Percentiles rank a stretch among this genome's conserved stretches.
Evolutionary conservation across 1,140 invertebrate species (phyloP).

Genomic region (Zaprionus davidi): DNA sequence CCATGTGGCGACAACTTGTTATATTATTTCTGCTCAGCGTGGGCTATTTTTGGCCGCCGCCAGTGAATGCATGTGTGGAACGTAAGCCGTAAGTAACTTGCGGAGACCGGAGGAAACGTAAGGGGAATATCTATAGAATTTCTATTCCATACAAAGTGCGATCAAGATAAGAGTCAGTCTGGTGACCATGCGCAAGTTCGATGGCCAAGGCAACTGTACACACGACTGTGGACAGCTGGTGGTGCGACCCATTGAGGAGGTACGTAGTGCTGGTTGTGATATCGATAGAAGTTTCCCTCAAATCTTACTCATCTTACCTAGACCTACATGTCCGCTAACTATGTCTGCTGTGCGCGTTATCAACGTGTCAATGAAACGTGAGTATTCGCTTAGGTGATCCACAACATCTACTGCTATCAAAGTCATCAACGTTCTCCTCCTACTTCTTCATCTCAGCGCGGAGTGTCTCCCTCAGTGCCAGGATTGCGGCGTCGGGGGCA

Average conservation of each 20-base stretch:
- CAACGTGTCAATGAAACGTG: conserved; percentile 54
- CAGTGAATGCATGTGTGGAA: conserved; percentile 57
- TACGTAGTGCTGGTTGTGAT: conserved; percentile 4
- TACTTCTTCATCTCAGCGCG: conserved; percentile 9
- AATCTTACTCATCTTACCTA: background rate
- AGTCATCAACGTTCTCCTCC: background rate
- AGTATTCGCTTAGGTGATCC: no score
- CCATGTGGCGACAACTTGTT: conserved; percentile 48
- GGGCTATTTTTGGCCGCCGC: conserved; percentile 24
- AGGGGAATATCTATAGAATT: background rate
- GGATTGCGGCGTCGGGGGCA: conserved; percentile 62
- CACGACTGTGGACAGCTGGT: conserved; percentile 63
- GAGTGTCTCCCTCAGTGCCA: conserved; percentile 65
- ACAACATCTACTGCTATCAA: background rate
- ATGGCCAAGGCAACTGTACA: conserved; percentile 56
- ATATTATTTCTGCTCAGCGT: conserved; percentile 34
- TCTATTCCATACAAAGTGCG: conserved; percentile 25
- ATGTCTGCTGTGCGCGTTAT: conserved; percentile 73
- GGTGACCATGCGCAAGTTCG: conserved; percentile 74
- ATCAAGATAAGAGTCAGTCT: conserved; percentile 61
- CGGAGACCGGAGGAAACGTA: background rate
- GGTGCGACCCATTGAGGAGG: conserved; percentile 60
- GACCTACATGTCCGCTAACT: conserved; percentile 60
- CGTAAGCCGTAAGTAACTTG: conserved; percentile 62
- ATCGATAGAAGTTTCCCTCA: background rate